Evolutionary conservation across 2,888 invertebrate species (phyloP).

Genomic region (Eristalinus aeneus): DNA sequence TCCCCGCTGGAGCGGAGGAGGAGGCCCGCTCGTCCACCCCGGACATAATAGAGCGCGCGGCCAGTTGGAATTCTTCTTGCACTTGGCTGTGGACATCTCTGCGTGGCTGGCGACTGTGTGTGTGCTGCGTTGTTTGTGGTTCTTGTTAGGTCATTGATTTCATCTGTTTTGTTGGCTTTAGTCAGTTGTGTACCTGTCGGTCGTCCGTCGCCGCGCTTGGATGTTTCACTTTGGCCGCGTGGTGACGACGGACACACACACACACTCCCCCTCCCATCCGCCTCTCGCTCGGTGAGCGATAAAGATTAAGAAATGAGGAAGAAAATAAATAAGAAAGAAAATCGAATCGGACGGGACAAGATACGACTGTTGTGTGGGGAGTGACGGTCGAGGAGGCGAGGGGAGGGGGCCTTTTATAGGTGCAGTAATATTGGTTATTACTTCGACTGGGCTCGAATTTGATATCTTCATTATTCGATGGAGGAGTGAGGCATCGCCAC

Average conservation of each 20-base stretch:
- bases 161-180: conserved; percentile 53
- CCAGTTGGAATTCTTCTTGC: conserved; percentile 61
- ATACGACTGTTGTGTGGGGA: not conserved
- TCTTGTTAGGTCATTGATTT: conserved; percentile 71
- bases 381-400: not conserved
- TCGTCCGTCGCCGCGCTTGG: conserved; percentile 48
- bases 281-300: conserved; percentile 48
- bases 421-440: conserved; percentile 71
- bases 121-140: conserved; percentile 31
- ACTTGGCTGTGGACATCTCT: conserved; percentile 56
- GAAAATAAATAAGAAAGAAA: conserved; percentile 23
- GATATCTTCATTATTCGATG: conserved; percentile 66
- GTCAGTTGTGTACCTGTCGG: conserved; percentile 59
- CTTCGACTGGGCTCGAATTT: conserved; percentile 62
- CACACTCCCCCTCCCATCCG: not conserved
- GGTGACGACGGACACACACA: conserved; percentile 42
- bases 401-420: conserved; percentile 65
- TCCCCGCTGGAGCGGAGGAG: not conserved
- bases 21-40: conserved; percentile 59
- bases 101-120: not conserved
- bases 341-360: conserved; percentile 17
- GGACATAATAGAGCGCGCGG: conserved; percentile 61
- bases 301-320: conserved; percentile 35
- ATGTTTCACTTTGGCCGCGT: conserved; percentile 48
- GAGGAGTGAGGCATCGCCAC: conserved; percentile 16